Evolutionary conservation across 1,140 invertebrate species (phyloP).

Genomic region (Branchinecta lynchi): DNA sequence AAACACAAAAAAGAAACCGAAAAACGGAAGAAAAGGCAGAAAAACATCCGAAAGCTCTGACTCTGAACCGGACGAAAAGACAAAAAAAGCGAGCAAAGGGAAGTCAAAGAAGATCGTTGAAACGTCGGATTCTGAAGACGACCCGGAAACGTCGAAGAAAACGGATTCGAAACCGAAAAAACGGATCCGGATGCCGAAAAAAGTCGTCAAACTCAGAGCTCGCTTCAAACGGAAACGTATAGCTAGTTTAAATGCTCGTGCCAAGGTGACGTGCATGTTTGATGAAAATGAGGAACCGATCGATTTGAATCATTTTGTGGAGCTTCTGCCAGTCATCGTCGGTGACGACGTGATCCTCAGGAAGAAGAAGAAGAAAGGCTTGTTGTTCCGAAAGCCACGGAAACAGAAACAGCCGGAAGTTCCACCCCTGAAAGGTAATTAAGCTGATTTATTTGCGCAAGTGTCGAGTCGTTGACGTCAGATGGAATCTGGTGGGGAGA

Average conservation of each 20-base stretch:
- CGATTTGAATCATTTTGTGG: not conserved
- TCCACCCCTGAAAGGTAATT: not conserved
- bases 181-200: not conserved
- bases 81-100: not conserved
- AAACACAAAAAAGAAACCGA: too few species aligned
- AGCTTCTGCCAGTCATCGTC: not conserved
- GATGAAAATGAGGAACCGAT: not conserved
- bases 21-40: too few species aligned
- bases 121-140: not conserved
- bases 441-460: too few species aligned
- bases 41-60: too few species aligned
- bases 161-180: not conserved
- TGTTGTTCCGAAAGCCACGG: not conserved
- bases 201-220: not conserved
- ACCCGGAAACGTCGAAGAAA: not conserved
- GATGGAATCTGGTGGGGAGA: too few species aligned
- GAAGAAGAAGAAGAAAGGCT: constrained; percentile 7
- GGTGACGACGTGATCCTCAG: constrained; percentile 2
- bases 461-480: too few species aligned
- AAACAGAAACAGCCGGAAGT: not conserved
- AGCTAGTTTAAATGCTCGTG: constrained; percentile 2
- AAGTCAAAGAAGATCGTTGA: not conserved
- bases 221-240: not conserved
- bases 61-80: not conserved
- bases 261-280: not conserved